These are phyloP conservation scores for Crenuchus spilurus DNA, from an alignment of 2,797 vertebrate species.

Conservation along the genomic window DNA sequence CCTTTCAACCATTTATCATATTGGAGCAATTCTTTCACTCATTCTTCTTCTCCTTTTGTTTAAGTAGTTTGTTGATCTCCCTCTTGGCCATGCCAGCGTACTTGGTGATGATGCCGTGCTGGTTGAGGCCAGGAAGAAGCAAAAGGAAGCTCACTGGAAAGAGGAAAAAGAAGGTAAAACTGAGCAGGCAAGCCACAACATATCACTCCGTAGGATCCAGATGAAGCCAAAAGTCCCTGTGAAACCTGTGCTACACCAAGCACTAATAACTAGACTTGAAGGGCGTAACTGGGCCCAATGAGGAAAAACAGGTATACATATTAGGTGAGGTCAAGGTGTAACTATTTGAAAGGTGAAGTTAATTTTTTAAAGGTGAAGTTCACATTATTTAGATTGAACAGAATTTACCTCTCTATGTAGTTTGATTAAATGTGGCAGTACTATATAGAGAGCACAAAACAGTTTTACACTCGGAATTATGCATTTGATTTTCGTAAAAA, in stretches of 20 bases:
- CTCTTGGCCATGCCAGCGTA: conserved; percentile 94
- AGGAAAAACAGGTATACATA: no score
- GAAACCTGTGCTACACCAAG: background rate
- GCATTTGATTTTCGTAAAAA: no score
- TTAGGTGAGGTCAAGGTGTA: no score
- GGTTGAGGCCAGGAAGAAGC: conserved; percentile 93
- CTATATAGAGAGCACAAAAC: no score
- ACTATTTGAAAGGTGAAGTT: no score
- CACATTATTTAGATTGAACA: no score
- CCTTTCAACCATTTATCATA: background rate
- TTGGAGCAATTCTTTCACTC: conserved; percentile 72
- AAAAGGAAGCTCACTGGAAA: conserved; percentile 87
- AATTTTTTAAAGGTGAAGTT: no score
- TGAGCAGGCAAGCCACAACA: background rate
- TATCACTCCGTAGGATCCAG: no score
- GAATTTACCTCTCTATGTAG: no score
- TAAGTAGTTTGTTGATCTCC: conserved; percentile 96
- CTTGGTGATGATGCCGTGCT: conserved; percentile 91
- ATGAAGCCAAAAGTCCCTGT: background rate
- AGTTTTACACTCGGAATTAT: no score
- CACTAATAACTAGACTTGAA: background rate
- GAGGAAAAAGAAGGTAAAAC: background rate
- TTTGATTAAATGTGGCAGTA: no score
- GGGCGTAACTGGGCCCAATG: no score
- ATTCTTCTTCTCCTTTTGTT: conserved; percentile 98